These are phyloP conservation scores for Allacma fusca DNA, from an alignment of 2,888 invertebrate species.

Conservation along the genomic window DNA sequence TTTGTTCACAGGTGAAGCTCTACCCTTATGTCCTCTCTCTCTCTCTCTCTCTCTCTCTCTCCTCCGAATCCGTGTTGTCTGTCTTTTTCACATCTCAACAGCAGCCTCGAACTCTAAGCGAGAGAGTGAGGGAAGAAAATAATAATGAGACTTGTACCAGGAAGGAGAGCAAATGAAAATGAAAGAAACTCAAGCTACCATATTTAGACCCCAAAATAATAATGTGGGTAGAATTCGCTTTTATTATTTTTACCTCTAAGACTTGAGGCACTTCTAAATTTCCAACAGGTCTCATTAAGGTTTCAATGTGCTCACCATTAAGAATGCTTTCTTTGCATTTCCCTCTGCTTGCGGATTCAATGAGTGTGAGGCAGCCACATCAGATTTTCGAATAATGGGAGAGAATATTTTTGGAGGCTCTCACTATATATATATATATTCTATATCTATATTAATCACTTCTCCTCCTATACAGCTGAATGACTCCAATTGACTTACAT, in stretches of 20 bases:
- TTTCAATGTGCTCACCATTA: constrained; percentile 32
- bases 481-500: background rate
- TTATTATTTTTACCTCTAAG: constrained; percentile 33
- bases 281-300: constrained; percentile 29
- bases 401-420: background rate
- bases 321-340: constrained; percentile 8
- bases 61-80: background rate
- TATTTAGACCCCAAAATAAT: background rate
- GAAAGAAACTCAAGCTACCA: constrained; percentile 8
- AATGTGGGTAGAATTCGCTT: constrained; percentile 13
- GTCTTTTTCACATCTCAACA: constrained; percentile 10
- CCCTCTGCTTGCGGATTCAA: constrained; percentile 7
- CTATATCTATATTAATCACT: background rate
- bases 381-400: background rate
- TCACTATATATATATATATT: background rate
- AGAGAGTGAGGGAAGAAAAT: constrained; percentile 6
- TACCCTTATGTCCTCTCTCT: constrained; percentile 16
- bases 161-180: constrained; percentile 23
- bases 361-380: constrained; percentile 23
- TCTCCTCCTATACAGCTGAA: background rate
- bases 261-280: constrained; percentile 11
- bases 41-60: too few species aligned
- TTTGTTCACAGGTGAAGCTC: constrained; percentile 27
- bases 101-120: background rate
- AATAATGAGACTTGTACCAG: constrained; percentile 20